Base-by-base conservation (phyloP, 2,113 vertebrate genomes). In the Strix uralensis region DNA sequence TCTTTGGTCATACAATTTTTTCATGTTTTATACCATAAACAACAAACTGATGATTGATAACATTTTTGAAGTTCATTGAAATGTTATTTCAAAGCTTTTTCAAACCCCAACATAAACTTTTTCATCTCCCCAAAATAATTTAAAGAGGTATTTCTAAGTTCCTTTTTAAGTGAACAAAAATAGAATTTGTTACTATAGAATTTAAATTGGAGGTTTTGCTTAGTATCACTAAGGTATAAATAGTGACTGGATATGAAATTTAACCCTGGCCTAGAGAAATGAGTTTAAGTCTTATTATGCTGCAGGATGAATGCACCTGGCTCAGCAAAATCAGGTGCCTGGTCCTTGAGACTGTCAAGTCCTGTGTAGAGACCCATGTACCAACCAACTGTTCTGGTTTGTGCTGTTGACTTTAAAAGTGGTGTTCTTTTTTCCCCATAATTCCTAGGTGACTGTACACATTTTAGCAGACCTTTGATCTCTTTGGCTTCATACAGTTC, bases 361-460 rank as follows among this genome's bases (percentile, higher is more conserved):
- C 54, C 44, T 34, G 15, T 8, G 25, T 42, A 40, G 25, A 10
- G 30, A 85, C 16, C 17, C 34, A 29, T 2, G 12, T 10, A 12
- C 26, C n/a, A 54, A 27, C 7, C 51, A 42, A 0, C 26, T 7
- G 10, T 14, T 63, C n/a, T 21, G 4, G 6, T 80, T 46, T 21
- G 26, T 52, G 36, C 36, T 58, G 19, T 10, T 38, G 26, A 2
- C 13, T 42, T 61, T 18, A 42, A 77, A 81, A 63, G 12, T 26
- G 3, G 1, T 2, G 0, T n/a, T 36, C 29, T 18, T 10, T 5
- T 3, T 4, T 4, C 9, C 15, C 19, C 14, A 1, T 36, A 11
- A 13, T 71, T 54, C 15, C 11, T 36, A 14, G 17, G 26, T 40
- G 49, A 21, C 40, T 15, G 15, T 21, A 23, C 5, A 32, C 13